Conservation (phyloP, 2,888 invertebrate species). For the Melipona bicolor region DNA sequence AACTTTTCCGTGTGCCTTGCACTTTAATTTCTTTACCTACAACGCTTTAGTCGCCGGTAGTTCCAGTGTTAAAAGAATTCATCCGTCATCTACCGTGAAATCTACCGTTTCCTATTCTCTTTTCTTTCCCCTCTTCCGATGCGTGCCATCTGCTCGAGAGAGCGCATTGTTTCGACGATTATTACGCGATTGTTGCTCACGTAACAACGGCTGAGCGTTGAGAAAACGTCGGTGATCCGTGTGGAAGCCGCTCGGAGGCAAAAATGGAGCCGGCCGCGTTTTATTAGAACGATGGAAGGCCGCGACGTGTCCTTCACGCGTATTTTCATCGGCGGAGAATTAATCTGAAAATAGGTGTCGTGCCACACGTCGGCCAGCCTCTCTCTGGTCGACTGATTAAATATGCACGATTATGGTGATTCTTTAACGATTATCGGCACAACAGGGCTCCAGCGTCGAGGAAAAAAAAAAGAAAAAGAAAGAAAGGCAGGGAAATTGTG, state of each 20-base stretch:
- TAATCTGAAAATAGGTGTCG: conserved; percentile 60
- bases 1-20: no score
- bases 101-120: no score
- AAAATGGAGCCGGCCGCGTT: conserved; percentile 33
- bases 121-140: no score
- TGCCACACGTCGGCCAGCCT: conserved; percentile 9
- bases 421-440: neutral
- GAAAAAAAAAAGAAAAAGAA: neutral
- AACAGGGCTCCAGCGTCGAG: neutral
- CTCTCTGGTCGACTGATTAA: conserved; percentile 29
- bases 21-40: no score
- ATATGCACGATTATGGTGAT: conserved; percentile 26
- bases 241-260: neutral
- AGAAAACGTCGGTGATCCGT: conserved; percentile 22
- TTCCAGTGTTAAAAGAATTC: no score
- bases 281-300: conserved; percentile 59
- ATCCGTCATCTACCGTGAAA: neutral
- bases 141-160: neutral
- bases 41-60: no score
- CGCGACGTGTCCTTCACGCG: conserved; percentile 58
- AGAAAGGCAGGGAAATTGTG: neutral
- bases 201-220: neutral
- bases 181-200: neutral
- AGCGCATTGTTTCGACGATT: neutral
- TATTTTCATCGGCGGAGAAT: conserved; percentile 55